phyloP scores from a whole-genome alignment of 2,888 invertebrate genomes.

The Pristionchus exspectatus region DNA sequence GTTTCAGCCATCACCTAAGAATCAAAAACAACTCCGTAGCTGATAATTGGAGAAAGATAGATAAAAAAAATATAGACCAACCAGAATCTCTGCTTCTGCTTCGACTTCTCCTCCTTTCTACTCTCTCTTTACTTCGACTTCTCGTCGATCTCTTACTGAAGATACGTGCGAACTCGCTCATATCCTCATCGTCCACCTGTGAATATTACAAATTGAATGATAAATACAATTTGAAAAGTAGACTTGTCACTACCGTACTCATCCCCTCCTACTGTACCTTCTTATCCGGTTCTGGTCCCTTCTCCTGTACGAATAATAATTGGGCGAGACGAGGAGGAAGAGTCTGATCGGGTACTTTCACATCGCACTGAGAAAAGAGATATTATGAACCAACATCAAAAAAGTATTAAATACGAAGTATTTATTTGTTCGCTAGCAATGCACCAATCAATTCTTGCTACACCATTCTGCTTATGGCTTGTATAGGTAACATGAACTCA shows the following conservation, averaged over 20 bases:
- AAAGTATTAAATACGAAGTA: too few species aligned
- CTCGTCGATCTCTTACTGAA: slow-evolving; percentile 12
- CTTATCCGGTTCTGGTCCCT: slow-evolving; percentile 34
- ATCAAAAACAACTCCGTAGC: too few species aligned
- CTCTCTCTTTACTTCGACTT: slow-evolving; percentile 7
- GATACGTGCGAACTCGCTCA: neutral
- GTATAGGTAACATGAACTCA: too few species aligned
- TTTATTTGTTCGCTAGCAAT: too few species aligned
- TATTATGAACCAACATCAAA: too few species aligned
- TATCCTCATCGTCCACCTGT: neutral
- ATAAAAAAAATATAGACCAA: neutral
- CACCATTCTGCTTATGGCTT: too few species aligned
- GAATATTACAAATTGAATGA: neutral
- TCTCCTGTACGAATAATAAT: slow-evolving; percentile 43
- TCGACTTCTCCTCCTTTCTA: neutral
- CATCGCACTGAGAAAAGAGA: slow-evolving; percentile 33
- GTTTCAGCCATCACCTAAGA: neutral
- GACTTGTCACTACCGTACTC: neutral
- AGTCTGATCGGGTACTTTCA: slow-evolving; percentile 44
- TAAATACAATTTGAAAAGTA: neutral
- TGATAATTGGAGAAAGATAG: too few species aligned
- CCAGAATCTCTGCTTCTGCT: slow-evolving; percentile 6
- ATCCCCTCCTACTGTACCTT: neutral
- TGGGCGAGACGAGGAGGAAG: slow-evolving; percentile 48
- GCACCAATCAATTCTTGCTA: too few species aligned